Evolutionary conservation across 2,797 vertebrate genomes (phyloP).

Genomic region (Phataginus tetradactyla): DNA sequence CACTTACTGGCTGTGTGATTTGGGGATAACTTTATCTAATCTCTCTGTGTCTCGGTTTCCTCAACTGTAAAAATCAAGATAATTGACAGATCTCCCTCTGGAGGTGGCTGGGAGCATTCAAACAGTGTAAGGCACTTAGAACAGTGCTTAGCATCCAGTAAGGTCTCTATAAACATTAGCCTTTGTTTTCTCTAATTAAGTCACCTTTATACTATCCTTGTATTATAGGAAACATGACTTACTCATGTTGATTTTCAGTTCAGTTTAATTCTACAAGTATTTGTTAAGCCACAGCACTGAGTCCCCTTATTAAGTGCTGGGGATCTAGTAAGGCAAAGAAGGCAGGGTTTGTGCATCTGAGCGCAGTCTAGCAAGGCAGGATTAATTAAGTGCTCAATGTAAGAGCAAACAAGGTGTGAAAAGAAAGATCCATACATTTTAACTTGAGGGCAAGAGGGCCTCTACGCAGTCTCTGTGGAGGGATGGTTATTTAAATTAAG

Average conservation of each 20-base stretch:
- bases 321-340: background rate
- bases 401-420: background rate
- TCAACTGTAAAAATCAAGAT: background rate
- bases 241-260: background rate
- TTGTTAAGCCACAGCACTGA: background rate
- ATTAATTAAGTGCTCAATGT: background rate
- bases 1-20: background rate
- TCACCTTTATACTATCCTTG: background rate
- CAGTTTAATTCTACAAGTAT: background rate
- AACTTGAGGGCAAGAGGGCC: background rate
- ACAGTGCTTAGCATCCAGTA: background rate
- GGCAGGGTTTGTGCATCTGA: no score
- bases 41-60: background rate
- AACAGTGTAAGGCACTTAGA: background rate
- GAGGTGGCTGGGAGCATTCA: background rate
- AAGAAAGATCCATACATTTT: background rate
- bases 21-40: background rate
- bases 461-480: background rate
- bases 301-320: background rate
- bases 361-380: background rate
- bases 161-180: background rate
- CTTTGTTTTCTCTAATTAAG: background rate
- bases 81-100: background rate
- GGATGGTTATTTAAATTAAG: background rate
- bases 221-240: background rate